Percentiles rank a stretch among this genome's conserved stretches.
These are phyloP conservation scores for Leucopsar rothschildi DNA, from an alignment of 2,113 vertebrate genomes.

Conservation along the genomic window DNA sequence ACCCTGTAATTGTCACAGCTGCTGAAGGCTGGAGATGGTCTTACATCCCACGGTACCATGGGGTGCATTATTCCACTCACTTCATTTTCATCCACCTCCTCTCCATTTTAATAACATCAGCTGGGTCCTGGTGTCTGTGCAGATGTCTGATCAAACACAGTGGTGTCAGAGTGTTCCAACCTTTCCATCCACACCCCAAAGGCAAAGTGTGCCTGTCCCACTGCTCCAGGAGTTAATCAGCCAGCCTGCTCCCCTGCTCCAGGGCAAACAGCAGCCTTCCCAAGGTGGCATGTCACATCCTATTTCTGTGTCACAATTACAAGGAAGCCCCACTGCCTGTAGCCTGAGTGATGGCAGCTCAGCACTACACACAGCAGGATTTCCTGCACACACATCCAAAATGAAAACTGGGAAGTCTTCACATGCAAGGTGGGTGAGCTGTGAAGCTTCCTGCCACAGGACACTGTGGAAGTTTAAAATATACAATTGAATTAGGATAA, in stretches of 20 bases:
- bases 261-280: not conserved
- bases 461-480: not conserved
- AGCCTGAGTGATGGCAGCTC: not conserved
- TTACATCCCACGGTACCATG: not conserved
- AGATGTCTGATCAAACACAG: not conserved
- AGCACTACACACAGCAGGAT: not conserved
- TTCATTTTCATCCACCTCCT: conserved; percentile 5
- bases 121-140: not conserved
- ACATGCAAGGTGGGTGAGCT: not conserved
- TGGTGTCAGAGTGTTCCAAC: not conserved
- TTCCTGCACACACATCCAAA: not conserved
- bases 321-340: not conserved
- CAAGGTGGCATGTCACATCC: not conserved
- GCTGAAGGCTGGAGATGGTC: not conserved
- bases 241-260: not conserved
- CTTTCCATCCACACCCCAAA: not conserved
- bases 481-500: not conserved
- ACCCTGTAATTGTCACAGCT: not conserved
- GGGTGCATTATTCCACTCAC: not conserved
- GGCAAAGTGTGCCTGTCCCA: not conserved
- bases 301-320: not conserved
- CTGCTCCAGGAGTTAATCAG: not conserved
- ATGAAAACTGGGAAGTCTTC: not conserved
- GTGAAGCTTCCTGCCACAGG: not conserved
- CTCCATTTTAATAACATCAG: not conserved